Percentiles rank a stretch among this genome's conserved stretches.
Conservation (phyloP, 2,888 invertebrate species). For the Orthosia incerta region DNA sequence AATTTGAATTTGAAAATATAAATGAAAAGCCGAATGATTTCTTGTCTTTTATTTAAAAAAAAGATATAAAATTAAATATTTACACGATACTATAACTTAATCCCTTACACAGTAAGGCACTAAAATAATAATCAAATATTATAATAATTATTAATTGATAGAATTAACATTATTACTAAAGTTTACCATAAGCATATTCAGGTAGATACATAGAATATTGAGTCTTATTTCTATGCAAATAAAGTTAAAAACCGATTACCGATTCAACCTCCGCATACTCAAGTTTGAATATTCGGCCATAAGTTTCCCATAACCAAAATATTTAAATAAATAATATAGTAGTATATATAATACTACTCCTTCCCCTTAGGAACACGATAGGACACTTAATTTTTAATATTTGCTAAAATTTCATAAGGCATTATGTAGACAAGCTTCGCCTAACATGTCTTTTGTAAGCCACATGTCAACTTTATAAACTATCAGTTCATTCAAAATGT, state of each 20-base stretch:
- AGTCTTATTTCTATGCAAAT: neutral
- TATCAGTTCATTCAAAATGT: neutral
- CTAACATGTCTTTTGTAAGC: neutral
- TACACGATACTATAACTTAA: neutral
- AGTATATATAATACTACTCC: neutral
- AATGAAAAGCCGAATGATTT: neutral
- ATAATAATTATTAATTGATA: neutral
- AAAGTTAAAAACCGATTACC: conserved; percentile 7
- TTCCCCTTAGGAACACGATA: no score
- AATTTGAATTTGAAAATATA: no score
- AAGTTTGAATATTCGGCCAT: neutral
- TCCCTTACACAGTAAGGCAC: conserved; percentile 46
- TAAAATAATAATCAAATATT: conserved; percentile 1
- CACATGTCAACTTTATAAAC: neutral
- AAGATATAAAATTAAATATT: conserved; percentile 20
- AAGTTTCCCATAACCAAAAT: conserved; percentile 11
- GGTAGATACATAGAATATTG: neutral
- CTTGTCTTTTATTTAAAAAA: conserved; percentile 45
- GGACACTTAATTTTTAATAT: no score
- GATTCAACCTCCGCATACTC: neutral
- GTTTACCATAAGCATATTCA: neutral
- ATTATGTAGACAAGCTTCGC: no score
- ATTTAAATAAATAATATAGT: conserved; percentile 12
- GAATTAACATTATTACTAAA: neutral
- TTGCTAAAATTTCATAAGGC: neutral